These are phyloP conservation scores for Hemibagrus guttatus DNA, from an alignment of 2,797 vertebrate species.

Conservation along the genomic window DNA sequence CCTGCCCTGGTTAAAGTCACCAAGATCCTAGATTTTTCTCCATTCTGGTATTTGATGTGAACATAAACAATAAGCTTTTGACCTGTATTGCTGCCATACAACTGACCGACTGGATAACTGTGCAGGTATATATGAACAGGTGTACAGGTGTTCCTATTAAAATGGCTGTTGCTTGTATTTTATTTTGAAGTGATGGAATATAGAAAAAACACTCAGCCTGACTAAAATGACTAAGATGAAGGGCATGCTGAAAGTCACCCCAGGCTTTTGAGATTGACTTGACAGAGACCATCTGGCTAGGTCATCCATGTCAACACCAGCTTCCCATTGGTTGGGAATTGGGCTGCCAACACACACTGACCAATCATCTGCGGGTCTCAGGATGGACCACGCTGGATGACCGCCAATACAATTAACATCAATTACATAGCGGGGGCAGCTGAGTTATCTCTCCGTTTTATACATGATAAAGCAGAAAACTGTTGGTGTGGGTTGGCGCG, in stretches of 20 bases:
- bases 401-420: conserved; percentile 49
- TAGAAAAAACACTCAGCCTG: background rate
- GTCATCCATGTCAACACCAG: conserved; percentile 35
- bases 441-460: conserved; percentile 15
- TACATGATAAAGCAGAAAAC: background rate
- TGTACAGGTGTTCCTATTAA: background rate
- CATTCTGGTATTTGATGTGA: background rate
- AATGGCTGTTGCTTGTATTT: background rate
- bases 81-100: background rate
- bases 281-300: conserved; percentile 43
- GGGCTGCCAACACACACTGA: conserved; percentile 31
- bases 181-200: background rate
- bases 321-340: conserved; percentile 37
- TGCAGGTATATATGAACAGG: background rate
- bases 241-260: conserved; percentile 20
- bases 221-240: conserved; percentile 19
- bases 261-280: conserved; percentile 10
- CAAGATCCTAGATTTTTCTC: background rate
- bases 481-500: background rate
- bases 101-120: background rate
- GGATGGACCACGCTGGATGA: conserved; percentile 37
- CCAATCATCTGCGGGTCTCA: conserved; percentile 41
- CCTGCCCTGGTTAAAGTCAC: background rate
- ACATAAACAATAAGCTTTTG: background rate
- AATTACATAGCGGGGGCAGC: conserved; percentile 35